A percentile compares a stretch with the other conserved stretches of the same genome.
Conservation (phyloP, 2,888 invertebrate species). For the Therioaphis trifolii region DNA sequence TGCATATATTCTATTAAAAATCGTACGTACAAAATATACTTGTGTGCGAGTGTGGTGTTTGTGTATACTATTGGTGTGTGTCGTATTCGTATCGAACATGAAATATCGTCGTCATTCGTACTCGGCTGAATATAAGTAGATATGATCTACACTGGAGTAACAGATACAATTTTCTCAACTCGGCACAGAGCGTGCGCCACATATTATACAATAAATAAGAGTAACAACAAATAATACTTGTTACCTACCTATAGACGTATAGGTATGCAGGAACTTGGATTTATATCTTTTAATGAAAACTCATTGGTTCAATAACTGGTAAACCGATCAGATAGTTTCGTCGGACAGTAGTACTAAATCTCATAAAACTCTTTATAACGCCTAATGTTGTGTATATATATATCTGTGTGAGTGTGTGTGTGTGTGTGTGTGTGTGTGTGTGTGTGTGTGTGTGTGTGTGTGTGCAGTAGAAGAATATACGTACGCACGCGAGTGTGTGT, state of each 20-base stretch:
- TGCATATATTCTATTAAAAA: constrained; percentile 42
- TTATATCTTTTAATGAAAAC: constrained; percentile 51
- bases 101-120: constrained; percentile 43
- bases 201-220: constrained; percentile 31
- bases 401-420: background rate
- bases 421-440: no score
- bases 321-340: constrained; percentile 41
- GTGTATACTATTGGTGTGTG: background rate
- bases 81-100: constrained; percentile 38
- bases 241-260: no score
- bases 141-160: constrained; percentile 49
- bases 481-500: no score
- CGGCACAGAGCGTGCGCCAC: constrained; percentile 14
- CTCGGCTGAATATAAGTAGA: constrained; percentile 39
- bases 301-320: constrained; percentile 48
- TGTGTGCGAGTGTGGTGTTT: background rate
- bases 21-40: background rate
- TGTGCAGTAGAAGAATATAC: no score
- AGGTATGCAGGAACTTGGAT: background rate
- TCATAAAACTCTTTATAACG: constrained; percentile 26
- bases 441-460: background rate
- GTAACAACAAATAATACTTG: constrained; percentile 43
- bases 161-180: constrained; percentile 52
- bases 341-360: constrained; percentile 45
- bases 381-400: constrained; percentile 31